phyloP scores from a whole-genome alignment of 2,888 invertebrate genomes.

The Labia minor region DNA sequence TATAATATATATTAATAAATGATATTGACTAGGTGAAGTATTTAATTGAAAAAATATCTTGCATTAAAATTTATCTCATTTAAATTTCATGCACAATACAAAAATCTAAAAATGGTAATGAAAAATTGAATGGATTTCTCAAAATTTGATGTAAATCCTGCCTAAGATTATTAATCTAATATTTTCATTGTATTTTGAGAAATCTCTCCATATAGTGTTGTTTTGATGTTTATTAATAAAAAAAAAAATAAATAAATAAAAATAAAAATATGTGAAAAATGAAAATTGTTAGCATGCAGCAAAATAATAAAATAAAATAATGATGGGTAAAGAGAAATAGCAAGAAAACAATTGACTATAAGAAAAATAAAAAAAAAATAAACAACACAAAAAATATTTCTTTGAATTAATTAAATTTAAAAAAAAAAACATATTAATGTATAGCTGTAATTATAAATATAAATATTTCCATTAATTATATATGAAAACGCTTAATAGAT shows the following conservation, averaged over 20 bases:
- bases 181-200: not conserved
- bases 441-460: not conserved
- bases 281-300: not conserved
- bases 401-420: not conserved
- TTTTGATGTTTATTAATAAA: not conserved
- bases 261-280: not conserved
- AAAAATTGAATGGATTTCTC: not conserved
- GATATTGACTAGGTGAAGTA: not conserved
- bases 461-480: not conserved
- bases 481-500: not conserved
- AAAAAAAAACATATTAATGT: not conserved
- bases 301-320: not conserved
- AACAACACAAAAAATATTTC: not conserved
- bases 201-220: not conserved
- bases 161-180: slow-evolving; percentile 8
- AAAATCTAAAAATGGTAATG: not conserved
- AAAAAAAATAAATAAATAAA: not conserved
- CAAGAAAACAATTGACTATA: not conserved
- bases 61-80: not conserved
- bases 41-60: not conserved
- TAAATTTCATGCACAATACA: slow-evolving; percentile 5
- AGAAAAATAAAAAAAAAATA: no score
- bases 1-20: slow-evolving; percentile 5
- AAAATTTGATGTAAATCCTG: not conserved
- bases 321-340: not conserved